A percentile compares a stretch with the other conserved stretches of the same genome.
These are phyloP conservation scores for Bos javanicus DNA, from an alignment of 2,113 vertebrate genomes.

Conservation along the genomic window DNA sequence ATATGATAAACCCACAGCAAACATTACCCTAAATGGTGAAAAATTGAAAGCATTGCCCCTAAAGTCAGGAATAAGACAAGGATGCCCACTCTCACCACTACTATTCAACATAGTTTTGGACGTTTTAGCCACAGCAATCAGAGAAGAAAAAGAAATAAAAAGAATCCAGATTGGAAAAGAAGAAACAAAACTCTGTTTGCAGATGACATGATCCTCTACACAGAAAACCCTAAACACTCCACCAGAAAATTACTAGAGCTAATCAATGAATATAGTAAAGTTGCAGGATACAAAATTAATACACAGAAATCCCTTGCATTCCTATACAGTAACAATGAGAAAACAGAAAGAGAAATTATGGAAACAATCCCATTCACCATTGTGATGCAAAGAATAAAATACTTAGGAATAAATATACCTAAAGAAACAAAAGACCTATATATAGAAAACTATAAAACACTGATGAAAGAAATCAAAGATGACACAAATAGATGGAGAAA, in stretches of 20 bases:
- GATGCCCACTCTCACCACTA: neutral
- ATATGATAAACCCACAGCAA: neutral
- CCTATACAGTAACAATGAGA: neutral
- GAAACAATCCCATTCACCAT: neutral
- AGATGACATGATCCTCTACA: neutral
- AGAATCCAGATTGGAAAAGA: neutral
- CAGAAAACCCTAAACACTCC: neutral
- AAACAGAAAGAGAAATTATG: neutral
- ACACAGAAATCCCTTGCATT: neutral
- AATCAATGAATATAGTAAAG: neutral
- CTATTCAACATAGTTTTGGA: neutral
- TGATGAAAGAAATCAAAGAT: neutral
- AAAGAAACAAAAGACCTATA: neutral
- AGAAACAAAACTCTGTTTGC: neutral
- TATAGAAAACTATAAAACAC: neutral
- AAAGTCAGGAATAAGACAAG: neutral
- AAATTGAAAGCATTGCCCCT: neutral
- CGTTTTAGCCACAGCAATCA: neutral
- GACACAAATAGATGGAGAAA: neutral
- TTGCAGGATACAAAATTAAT: neutral
- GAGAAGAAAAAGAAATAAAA: neutral
- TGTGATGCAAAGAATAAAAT: neutral
- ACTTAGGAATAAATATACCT: neutral
- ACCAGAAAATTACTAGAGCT: neutral
- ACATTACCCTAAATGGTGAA: neutral